phyloP scores from a whole-genome alignment of 2,888 invertebrate genomes.

The Argynnis bischoffii region DNA sequence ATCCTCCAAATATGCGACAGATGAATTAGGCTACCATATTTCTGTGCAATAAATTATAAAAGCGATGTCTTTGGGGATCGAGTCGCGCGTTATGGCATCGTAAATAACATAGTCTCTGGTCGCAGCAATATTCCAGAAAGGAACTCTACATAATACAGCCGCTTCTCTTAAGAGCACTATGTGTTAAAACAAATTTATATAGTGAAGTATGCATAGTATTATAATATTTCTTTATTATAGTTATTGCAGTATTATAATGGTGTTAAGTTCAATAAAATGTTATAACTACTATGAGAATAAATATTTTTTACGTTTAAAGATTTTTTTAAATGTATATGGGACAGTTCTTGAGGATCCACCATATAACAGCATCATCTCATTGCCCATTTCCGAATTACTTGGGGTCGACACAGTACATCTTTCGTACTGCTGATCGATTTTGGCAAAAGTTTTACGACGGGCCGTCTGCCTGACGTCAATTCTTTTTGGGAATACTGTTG shows the following conservation, averaged over 20 bases:
- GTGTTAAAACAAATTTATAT: constrained; percentile 35
- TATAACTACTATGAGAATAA: not conserved
- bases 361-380: no score
- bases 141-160: constrained; percentile 55
- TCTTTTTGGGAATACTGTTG: no score
- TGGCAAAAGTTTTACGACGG: no score
- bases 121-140: constrained; percentile 57
- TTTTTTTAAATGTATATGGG: no score
- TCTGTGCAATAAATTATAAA: constrained; percentile 70
- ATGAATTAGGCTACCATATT: constrained; percentile 72
- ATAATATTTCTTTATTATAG: no score
- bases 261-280: constrained; percentile 1
- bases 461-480: no score
- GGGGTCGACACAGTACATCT: no score
- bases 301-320: not conserved
- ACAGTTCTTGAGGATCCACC: no score
- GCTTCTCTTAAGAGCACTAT: constrained; percentile 44
- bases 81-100: constrained; percentile 55
- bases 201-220: constrained; percentile 16
- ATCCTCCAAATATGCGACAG: constrained; percentile 60
- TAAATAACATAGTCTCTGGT: constrained; percentile 55
- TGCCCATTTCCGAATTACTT: no score
- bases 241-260: no score
- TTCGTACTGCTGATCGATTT: no score
- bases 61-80: constrained; percentile 65